Conservation (phyloP, 1,140 invertebrate genomes). For the Zaprionus ornatus region DNA sequence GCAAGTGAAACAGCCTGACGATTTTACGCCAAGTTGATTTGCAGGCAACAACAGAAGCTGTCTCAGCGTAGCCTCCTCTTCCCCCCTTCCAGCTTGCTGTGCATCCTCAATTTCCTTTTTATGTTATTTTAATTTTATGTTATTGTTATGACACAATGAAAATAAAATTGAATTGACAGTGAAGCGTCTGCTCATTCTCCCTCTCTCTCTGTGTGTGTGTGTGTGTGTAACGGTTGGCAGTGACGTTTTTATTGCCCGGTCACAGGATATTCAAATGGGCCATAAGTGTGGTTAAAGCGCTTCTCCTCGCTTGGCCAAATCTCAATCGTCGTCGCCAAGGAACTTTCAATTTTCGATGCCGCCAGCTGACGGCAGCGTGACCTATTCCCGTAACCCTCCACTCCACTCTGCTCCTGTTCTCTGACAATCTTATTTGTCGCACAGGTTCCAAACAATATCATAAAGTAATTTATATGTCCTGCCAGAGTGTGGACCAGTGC, state of each 20-base stretch:
- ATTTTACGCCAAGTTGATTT: constrained; percentile 83
- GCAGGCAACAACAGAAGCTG: constrained; percentile 33
- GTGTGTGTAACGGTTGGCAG: constrained; percentile 60
- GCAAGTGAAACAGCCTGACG: constrained; percentile 46
- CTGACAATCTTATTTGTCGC: constrained; percentile 80
- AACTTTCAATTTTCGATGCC: constrained; percentile 79
- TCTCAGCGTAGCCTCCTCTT: not conserved
- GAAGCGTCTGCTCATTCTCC: constrained; percentile 45
- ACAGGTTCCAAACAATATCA: constrained; percentile 82
- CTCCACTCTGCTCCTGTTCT: constrained; percentile 11
- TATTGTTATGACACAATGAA: constrained; percentile 84
- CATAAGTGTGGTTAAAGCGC: constrained; percentile 79
- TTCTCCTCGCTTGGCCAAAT: constrained; percentile 71
- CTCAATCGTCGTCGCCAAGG: constrained; percentile 55
- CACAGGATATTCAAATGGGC: constrained; percentile 81
- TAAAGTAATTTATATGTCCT: constrained; percentile 81
- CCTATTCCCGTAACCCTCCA: constrained; percentile 37
- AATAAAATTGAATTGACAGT: constrained; percentile 84
- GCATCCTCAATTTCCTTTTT: constrained; percentile 83
- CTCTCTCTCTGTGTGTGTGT: not conserved
- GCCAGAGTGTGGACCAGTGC: constrained; percentile 42
- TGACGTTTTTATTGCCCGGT: constrained; percentile 83
- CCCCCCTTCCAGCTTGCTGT: not conserved
- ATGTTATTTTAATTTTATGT: constrained; percentile 84
- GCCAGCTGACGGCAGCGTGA: constrained; percentile 74